These are phyloP conservation scores for Bagarius yarrelli DNA, from an alignment of 2,113 vertebrate species.

Conservation along the genomic window DNA sequence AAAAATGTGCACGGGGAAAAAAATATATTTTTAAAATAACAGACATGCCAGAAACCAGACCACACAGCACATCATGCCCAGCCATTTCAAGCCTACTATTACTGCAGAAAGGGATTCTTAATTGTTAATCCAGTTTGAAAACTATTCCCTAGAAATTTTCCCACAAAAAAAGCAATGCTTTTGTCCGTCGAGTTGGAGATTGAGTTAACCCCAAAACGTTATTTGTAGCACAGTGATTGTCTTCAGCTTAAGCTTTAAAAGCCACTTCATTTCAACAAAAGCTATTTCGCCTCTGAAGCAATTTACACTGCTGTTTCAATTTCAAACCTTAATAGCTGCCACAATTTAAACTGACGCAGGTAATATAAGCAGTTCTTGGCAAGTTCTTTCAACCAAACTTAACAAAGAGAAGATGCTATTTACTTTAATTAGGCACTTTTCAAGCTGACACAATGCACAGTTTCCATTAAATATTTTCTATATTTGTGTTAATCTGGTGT, in stretches of 20 bases:
- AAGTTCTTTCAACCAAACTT: background rate
- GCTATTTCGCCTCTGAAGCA: constrained; percentile 10
- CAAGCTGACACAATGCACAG: background rate
- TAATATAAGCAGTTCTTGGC: background rate
- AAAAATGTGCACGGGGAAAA: background rate
- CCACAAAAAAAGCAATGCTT: background rate
- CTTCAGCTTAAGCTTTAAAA: constrained; percentile 14
- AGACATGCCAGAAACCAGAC: background rate
- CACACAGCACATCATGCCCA: background rate
- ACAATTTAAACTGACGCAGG: background rate
- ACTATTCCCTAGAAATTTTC: background rate
- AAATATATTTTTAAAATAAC: background rate
- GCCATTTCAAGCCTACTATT: constrained; percentile 6
- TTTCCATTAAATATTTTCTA: background rate
- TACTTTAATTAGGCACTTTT: background rate
- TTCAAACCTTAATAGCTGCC: constrained; percentile 2
- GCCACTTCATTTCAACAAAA: constrained; percentile 24
- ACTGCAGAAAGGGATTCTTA: background rate
- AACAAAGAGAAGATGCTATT: background rate
- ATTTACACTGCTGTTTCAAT: constrained; percentile 14
- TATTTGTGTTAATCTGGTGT: background rate
- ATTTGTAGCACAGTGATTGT: constrained; percentile 10
- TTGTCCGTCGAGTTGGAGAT: background rate
- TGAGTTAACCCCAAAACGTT: background rate
- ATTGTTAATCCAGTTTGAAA: background rate